Evolutionary conservation across 2,797 vertebrate genomes (phyloP).

Genomic region (Sebastes reedi): DNA sequence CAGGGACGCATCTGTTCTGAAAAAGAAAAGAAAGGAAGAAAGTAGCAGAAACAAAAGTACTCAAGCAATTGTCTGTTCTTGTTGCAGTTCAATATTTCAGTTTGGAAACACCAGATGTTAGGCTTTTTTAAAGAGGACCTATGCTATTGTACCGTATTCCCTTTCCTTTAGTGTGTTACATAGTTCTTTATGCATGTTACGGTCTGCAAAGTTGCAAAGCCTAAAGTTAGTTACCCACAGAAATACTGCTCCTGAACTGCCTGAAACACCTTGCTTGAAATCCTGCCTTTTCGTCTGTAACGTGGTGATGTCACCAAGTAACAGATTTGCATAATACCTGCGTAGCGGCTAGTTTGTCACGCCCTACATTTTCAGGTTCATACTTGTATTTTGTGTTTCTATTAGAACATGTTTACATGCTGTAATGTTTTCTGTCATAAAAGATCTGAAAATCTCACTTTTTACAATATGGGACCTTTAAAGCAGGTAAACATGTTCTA

Average conservation of each 20-base stretch:
- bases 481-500: too few relatives aligned
- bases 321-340: too few relatives aligned
- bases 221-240: not conserved
- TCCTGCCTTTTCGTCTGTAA: not conserved
- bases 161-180: not conserved
- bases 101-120: not conserved
- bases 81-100: not conserved
- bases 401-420: too few relatives aligned
- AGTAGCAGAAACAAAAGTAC: not conserved
- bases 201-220: not conserved
- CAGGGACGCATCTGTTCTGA: conserved; percentile 21
- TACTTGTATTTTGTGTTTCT: too few relatives aligned
- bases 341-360: too few relatives aligned
- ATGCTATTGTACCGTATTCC: not conserved
- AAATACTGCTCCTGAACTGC: not conserved
- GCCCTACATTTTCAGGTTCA: too few relatives aligned
- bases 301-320: not conserved
- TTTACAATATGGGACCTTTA: too few relatives aligned
- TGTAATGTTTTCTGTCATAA: too few relatives aligned
- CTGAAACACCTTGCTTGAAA: fast-evolving
- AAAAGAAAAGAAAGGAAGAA: not conserved
- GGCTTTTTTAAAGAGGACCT: not conserved
- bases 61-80: not conserved
- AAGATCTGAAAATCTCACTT: too few relatives aligned
- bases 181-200: not conserved